Conservation (phyloP, 2,113 vertebrate genomes). For the Oncorhynchus masou region DNA sequence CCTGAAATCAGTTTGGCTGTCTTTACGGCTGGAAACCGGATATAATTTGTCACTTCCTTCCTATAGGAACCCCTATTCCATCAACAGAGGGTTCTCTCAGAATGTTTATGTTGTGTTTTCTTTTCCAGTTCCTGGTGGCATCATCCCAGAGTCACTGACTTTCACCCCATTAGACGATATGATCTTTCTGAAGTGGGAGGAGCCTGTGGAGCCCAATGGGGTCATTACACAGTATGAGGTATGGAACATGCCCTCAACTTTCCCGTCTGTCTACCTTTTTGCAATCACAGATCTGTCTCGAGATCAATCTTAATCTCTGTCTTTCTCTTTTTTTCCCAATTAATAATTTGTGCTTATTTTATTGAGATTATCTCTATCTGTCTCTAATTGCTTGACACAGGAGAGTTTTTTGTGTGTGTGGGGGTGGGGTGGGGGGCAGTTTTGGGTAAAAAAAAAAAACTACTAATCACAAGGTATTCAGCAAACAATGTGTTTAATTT, state of each 20-base stretch:
- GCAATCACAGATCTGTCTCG: too few species aligned
- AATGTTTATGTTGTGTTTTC: background rate
- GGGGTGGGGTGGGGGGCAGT: too few species aligned
- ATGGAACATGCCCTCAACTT: background rate
- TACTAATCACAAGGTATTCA: too few species aligned
- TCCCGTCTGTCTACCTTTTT: background rate
- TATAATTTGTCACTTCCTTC: slow-evolving; percentile 6
- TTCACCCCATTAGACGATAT: slow-evolving; percentile 91
- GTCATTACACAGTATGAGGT: slow-evolving; percentile 97
- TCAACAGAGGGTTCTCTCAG: too few species aligned
- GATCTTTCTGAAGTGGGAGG: slow-evolving; percentile 97
- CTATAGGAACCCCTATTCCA: background rate
- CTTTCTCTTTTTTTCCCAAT: slow-evolving; percentile 12
- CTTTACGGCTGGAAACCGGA: slow-evolving; percentile 28
- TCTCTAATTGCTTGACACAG: background rate
- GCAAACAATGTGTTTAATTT: too few species aligned
- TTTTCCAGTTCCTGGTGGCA: slow-evolving; percentile 85
- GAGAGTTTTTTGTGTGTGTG: too few species aligned
- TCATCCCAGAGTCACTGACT: slow-evolving; percentile 88
- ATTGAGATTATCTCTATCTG: too few species aligned
- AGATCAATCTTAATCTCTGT: background rate
- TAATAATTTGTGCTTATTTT: background rate
- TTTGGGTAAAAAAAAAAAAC: too few species aligned
- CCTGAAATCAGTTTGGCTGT: background rate
- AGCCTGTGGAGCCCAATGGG: slow-evolving; percentile 92